These are phyloP conservation scores for Lacanobia wlatinum DNA, from an alignment of 2,888 invertebrate species.

Conservation along the genomic window DNA sequence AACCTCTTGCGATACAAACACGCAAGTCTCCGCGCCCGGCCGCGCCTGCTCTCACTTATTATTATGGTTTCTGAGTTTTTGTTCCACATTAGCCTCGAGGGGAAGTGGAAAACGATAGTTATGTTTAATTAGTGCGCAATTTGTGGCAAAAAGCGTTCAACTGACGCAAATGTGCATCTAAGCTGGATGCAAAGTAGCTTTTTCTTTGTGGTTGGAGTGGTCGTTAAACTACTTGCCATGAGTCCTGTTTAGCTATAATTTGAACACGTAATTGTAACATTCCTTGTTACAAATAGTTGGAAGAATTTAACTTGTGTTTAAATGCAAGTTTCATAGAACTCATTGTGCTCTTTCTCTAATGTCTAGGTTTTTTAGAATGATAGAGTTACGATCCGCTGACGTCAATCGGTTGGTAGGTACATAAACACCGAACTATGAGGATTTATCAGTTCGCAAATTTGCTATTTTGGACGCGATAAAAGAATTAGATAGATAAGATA, in stretches of 20 bases:
- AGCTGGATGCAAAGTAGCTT: conserved; percentile 15
- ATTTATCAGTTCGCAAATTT: conserved; percentile 77
- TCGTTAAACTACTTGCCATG: conserved; percentile 6
- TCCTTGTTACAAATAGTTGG: conserved; percentile 4
- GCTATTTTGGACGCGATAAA: conserved; percentile 76
- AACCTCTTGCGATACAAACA: conserved; percentile 88
- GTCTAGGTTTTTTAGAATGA: conserved; percentile 39
- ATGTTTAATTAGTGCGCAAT: conserved; percentile 31
- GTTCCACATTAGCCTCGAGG: conserved; percentile 39
- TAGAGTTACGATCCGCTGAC: conserved; percentile 62
- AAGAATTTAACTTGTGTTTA: conserved; percentile 16
- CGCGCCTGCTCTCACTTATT: conserved; percentile 54
- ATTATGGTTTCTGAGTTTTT: conserved; percentile 56
- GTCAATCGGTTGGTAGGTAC: conserved; percentile 65
- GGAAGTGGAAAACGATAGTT: conserved; percentile 43
- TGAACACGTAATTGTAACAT: conserved; percentile 1
- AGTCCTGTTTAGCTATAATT: conserved; percentile 12
- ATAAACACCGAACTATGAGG: conserved; percentile 67
- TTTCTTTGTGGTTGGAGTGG: conserved; percentile 8
- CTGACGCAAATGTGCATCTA: conserved; percentile 14
- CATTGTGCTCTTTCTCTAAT: conserved; percentile 30
- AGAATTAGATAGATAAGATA: conserved; percentile 78
- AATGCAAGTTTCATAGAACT: conserved; percentile 10
- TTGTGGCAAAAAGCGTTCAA: conserved; percentile 18
- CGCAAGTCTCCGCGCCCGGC: conserved; percentile 60